Evolutionary conservation across 2,113 vertebrate species (phyloP).

Genomic region (Thryonomys swinderianus): DNA sequence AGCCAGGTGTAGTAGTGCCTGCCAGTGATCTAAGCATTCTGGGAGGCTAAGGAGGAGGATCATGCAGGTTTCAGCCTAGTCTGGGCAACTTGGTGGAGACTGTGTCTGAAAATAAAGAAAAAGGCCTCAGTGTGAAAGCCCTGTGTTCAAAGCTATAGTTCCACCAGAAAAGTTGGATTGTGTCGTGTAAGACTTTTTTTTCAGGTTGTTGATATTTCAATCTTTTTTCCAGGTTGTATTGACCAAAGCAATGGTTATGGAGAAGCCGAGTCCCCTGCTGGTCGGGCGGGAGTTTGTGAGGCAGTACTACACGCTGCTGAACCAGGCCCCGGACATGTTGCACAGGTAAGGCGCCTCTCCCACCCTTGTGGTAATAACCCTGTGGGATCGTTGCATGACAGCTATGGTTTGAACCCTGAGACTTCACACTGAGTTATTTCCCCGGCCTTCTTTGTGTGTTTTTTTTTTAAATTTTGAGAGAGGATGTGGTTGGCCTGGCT

Average conservation of each 20-base stretch:
- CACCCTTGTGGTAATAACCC: too few species aligned
- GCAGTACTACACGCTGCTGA: constrained; percentile 99
- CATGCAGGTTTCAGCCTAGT: neutral
- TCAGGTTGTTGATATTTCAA: neutral
- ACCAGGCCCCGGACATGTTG: constrained; percentile 98
- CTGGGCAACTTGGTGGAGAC: neutral
- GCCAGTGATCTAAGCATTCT: neutral
- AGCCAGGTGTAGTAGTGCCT: neutral
- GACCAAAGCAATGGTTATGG: constrained; percentile 99
- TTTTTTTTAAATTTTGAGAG: neutral
- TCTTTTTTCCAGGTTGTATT: constrained; percentile 88
- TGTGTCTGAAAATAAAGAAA: neutral
- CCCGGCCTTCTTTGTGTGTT: neutral
- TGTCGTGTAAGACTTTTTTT: neutral
- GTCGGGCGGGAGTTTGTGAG: constrained; percentile 99
- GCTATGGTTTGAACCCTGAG: neutral
- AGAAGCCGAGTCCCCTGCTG: constrained; percentile 99
- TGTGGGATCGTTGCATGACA: neutral
- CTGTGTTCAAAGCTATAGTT: neutral
- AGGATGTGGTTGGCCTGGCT: neutral
- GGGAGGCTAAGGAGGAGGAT: neutral
- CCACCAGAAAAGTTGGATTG: neutral
- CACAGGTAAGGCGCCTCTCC: constrained; percentile 90
- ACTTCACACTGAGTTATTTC: neutral
- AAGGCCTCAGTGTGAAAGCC: neutral